Conservation (phyloP, 2,113 vertebrate species). For the Tupaia tana region DNA sequence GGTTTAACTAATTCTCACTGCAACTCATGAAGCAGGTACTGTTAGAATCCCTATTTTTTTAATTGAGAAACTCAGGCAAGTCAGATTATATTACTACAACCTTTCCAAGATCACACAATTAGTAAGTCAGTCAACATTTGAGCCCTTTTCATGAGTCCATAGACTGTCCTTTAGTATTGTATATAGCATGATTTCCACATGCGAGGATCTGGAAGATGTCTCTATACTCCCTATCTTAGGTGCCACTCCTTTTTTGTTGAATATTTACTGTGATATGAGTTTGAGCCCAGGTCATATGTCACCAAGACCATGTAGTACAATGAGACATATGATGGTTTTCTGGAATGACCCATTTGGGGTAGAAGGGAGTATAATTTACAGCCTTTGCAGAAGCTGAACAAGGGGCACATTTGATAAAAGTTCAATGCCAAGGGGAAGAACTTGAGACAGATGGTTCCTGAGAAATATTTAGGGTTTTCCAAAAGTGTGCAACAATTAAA, state of each 20-base stretch:
- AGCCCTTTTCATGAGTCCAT: background rate
- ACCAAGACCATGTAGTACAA: background rate
- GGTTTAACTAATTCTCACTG: background rate
- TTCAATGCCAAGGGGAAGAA: background rate
- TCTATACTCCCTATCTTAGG: background rate
- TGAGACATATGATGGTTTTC: background rate
- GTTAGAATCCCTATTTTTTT: background rate
- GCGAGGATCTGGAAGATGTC: background rate
- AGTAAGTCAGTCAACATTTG: background rate
- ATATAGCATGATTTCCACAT: background rate
- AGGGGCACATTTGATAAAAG: background rate
- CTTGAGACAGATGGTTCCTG: background rate
- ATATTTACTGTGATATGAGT: background rate
- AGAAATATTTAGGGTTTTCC: background rate
- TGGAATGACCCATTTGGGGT: background rate
- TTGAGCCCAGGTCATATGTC: background rate
- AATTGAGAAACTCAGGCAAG: background rate
- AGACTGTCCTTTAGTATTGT: background rate
- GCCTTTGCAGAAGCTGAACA: background rate
- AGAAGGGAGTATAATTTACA: background rate
- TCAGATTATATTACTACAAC: background rate
- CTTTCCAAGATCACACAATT: background rate
- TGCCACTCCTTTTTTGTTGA: background rate
- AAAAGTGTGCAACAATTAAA: background rate
- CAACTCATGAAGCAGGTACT: background rate